Base-by-base conservation (phyloP, 2,797 vertebrate genomes). In the Spinibarbus caldwelli region DNA sequence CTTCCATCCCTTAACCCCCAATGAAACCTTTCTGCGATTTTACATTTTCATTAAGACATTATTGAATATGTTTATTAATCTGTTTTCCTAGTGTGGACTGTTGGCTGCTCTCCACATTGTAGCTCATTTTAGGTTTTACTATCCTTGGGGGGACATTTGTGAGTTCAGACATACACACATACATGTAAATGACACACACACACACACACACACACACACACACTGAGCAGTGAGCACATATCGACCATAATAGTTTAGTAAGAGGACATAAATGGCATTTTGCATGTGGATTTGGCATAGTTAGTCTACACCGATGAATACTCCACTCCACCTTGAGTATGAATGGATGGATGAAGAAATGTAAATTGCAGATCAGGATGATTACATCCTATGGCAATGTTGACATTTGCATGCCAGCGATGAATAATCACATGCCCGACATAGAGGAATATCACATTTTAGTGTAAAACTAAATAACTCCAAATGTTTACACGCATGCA, bases 261-360 rank as follows among this genome's bases (percentile, higher is more conserved):
- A 78, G 75, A 45, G 83, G 21, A 59, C 72, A 43, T n/a, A 26
- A 79, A 57, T 52, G 17, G 36, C n/a, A 31, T 45, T 77, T 82
- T 14, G 21, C 9, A 62, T 64, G 31, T 73, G 31, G 21, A 49
- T 64, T 11, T 78, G 14, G 38, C 43, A 34, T 77, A 84, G 80
- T 76, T 80, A 45, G 59, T 62, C 6, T 62, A 71, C 2, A 26
- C 52, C 29, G 70, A 34, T 38, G 47, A 59, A 64, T 54, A 49
- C 54, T 64, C 15, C 14, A 57, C 45, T 75, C 78, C 49, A 31
- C 43, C 21, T 66, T 31, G 78, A 4, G 26, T 31, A 70, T 85
- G 66, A 82, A 29, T 15, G 26, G 26, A 78, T 78, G 23, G 54
- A n/a, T 71, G 26, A 68, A 72, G 49, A 57, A 11, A 31, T 78